phyloP scores from a whole-genome alignment of 1,140 invertebrate species.

The Calosoma granatense region DNA sequence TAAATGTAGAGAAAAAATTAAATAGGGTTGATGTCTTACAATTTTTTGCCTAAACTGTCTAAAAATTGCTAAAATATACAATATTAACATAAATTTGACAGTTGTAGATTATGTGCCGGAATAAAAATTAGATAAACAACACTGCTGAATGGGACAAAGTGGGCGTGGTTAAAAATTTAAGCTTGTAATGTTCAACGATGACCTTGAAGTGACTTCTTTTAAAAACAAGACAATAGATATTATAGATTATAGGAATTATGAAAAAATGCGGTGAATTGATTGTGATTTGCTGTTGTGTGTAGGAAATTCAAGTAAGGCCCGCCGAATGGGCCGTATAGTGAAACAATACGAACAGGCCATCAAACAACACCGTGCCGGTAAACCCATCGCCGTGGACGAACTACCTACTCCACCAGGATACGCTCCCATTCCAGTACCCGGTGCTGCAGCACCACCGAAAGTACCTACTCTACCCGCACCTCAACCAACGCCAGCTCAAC shows the following conservation, averaged over 20 bases:
- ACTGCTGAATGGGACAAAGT: neutral
- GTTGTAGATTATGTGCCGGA: too few relatives aligned
- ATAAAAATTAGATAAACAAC: neutral
- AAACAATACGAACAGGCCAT: slow-evolving; percentile 93
- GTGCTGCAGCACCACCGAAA: slow-evolving; percentile 23
- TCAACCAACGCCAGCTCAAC: slow-evolving; percentile 15
- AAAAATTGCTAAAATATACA: too few relatives aligned
- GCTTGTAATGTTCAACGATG: too few relatives aligned
- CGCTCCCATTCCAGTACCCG: slow-evolving; percentile 38
- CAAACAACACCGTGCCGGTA: slow-evolving; percentile 63
- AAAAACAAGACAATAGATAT: neutral
- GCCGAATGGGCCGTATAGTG: slow-evolving; percentile 81
- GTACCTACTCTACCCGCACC: slow-evolving; percentile 19
- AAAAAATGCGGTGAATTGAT: slow-evolving; percentile 61
- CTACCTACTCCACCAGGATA: slow-evolving; percentile 81
- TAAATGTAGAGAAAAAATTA: neutral
- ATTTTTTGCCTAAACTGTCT: too few relatives aligned
- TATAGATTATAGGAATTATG: slow-evolving; percentile 33
- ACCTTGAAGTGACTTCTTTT: too few relatives aligned
- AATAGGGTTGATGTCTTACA: too few relatives aligned
- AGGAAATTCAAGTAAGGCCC: slow-evolving; percentile 70
- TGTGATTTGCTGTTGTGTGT: slow-evolving; percentile 31
- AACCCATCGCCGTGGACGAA: slow-evolving; percentile 67
- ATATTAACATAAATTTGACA: too few relatives aligned
- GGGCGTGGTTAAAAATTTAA: too few relatives aligned